A percentile compares a stretch with the other conserved stretches of the same genome.
phyloP scores from a whole-genome alignment of 2,113 vertebrate genomes.

The Rhabdornis inornatus region DNA sequence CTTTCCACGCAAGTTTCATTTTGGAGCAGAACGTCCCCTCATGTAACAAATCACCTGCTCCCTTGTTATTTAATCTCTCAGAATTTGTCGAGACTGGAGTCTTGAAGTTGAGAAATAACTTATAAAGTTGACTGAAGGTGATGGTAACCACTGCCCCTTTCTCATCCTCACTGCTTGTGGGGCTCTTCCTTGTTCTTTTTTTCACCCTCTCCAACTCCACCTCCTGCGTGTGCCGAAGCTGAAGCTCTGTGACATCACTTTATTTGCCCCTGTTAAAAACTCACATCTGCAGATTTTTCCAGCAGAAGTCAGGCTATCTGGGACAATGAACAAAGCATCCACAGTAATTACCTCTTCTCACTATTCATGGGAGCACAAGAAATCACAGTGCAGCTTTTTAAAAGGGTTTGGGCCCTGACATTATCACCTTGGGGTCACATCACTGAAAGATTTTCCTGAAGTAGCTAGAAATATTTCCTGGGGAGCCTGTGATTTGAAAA shows the following conservation, averaged over 20 bases:
- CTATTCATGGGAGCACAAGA: background rate
- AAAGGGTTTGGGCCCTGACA: background rate
- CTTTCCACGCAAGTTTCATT: background rate
- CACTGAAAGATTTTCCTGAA: background rate
- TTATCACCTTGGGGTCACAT: background rate
- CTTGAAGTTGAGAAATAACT: background rate
- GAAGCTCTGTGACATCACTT: background rate
- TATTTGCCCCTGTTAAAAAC: background rate
- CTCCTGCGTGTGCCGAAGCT: background rate
- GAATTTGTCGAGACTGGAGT: background rate
- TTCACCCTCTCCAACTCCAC: rapidly evolving
- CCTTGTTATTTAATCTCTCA: background rate
- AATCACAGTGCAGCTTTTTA: background rate
- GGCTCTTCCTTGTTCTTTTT: background rate
- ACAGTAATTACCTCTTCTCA: background rate
- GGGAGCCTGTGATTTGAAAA: background rate
- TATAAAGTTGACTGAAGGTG: background rate
- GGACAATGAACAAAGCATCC: background rate
- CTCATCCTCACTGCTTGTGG: rapidly evolving
- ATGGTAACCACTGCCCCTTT: background rate
- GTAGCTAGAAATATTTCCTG: background rate
- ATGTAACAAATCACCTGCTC: background rate
- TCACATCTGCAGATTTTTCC: background rate
- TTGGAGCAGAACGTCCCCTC: background rate
- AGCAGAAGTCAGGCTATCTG: background rate